A percentile compares a stretch with the other conserved stretches of the same genome.
Conservation (phyloP, 2,113 vertebrate species). For the Gopherus evgoodei region DNA sequence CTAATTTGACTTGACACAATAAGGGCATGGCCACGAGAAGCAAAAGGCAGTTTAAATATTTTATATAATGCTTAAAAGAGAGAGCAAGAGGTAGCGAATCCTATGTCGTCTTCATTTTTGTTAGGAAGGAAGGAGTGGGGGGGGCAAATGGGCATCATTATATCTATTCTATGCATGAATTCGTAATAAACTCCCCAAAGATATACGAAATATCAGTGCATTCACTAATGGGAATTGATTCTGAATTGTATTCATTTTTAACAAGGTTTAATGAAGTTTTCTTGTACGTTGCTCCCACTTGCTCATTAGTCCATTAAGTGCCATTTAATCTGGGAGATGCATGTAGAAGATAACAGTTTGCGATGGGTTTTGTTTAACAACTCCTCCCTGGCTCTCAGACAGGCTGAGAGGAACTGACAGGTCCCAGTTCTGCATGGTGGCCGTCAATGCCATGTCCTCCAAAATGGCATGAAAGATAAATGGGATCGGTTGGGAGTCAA, state of each 20-base stretch:
- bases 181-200: conserved; percentile 76
- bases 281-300: conserved; percentile 70
- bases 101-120: conserved; percentile 60
- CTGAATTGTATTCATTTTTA: conserved; percentile 84
- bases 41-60: conserved; percentile 82
- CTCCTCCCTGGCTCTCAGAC: neutral
- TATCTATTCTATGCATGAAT: conserved; percentile 63
- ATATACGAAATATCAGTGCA: conserved; percentile 54
- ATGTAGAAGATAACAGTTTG: conserved; percentile 50
- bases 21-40: conserved; percentile 78
- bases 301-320: conserved; percentile 78
- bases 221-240: conserved; percentile 81
- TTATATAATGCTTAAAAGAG: conserved; percentile 62
- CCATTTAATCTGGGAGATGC: conserved; percentile 65
- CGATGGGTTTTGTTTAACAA: conserved; percentile 40
- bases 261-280: conserved; percentile 81
- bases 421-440: neutral
- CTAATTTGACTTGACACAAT: conserved; percentile 85
- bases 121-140: conserved; percentile 54
- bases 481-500: conserved; percentile 51
- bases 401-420: neutral
- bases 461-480: conserved; percentile 48
- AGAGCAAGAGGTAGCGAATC: conserved; percentile 26
- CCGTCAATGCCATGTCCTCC: neutral
- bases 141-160: conserved; percentile 47